Evolutionary conservation across 2,888 invertebrate genomes (phyloP).

Genomic region (Lycophotia porphyrea): DNA sequence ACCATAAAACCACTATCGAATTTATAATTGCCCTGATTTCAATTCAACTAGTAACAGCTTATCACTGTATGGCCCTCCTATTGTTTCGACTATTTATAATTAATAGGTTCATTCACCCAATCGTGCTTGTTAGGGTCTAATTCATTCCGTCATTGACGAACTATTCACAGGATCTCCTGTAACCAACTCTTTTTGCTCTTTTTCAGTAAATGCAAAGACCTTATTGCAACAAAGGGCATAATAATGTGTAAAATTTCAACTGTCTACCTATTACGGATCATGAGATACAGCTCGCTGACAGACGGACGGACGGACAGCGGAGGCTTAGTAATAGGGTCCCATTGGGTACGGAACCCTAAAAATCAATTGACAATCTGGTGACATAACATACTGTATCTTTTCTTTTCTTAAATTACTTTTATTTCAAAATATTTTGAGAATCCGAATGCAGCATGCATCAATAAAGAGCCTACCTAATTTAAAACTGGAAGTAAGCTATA

Average conservation of each 20-base stretch:
- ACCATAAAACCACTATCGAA: not conserved
- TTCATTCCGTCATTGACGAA: slow-evolving; percentile 13
- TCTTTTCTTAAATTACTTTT: not conserved
- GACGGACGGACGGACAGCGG: too few species aligned
- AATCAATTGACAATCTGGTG: not conserved
- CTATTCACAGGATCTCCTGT: not conserved
- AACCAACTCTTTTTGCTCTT: not conserved
- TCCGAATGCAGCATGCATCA: not conserved
- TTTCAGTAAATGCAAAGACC: not conserved
- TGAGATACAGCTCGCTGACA: too few species aligned
- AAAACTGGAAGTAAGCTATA: not conserved
- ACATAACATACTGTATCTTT: not conserved
- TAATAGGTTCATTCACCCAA: slow-evolving; percentile 8
- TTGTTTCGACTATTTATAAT: slow-evolving; percentile 23
- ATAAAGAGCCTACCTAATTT: not conserved
- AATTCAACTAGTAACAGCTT: slow-evolving; percentile 27
- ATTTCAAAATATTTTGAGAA: not conserved
- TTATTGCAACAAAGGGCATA: too few species aligned
- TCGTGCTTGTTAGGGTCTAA: slow-evolving; percentile 14
- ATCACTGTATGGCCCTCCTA: slow-evolving; percentile 35
- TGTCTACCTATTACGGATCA: too few species aligned
- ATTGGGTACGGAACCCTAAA: too few species aligned
- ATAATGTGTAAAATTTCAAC: too few species aligned
- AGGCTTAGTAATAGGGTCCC: too few species aligned
- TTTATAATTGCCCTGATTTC: slow-evolving; percentile 12